phyloP scores from a whole-genome alignment of 2,797 vertebrate genomes.

The Amphiprion clarkii region DNA sequence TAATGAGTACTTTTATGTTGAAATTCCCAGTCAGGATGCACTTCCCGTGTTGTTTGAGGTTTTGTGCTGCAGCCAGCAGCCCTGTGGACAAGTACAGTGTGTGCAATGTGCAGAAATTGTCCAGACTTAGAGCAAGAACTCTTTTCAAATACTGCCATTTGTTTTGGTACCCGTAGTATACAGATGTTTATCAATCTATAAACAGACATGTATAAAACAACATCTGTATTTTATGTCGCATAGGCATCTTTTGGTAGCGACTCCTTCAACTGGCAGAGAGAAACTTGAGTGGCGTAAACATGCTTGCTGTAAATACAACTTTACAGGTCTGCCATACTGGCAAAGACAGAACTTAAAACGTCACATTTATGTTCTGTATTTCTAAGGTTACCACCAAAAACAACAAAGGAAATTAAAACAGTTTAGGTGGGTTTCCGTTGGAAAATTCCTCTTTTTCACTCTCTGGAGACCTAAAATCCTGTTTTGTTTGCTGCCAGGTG shows the following conservation, averaged over 20 bases:
- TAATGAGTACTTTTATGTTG: not conserved
- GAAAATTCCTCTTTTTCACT: too few species aligned
- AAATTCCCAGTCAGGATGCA: not conserved
- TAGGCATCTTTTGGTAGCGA: not conserved
- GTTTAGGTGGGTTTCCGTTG: too few species aligned
- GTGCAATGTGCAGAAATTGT: conserved; percentile 17
- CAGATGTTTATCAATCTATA: not conserved
- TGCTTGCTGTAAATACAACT: too few species aligned
- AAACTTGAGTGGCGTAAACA: too few species aligned
- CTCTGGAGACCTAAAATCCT: too few species aligned
- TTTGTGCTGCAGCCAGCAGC: not conserved
- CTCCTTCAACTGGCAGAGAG: too few species aligned
- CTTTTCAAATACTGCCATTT: not conserved
- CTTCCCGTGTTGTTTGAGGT: not conserved
- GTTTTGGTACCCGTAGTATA: not conserved
- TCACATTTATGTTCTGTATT: not conserved
- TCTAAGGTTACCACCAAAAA: not conserved
- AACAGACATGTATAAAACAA: not conserved
- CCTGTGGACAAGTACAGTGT: not conserved
- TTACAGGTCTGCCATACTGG: too few species aligned
- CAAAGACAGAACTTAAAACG: not conserved
- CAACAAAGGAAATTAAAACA: not conserved
- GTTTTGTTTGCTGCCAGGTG: not conserved
- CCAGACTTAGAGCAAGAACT: not conserved
- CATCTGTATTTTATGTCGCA: too few species aligned